Conservation (phyloP, 2,797 vertebrate genomes). For the Darevskia mixta region DNA sequence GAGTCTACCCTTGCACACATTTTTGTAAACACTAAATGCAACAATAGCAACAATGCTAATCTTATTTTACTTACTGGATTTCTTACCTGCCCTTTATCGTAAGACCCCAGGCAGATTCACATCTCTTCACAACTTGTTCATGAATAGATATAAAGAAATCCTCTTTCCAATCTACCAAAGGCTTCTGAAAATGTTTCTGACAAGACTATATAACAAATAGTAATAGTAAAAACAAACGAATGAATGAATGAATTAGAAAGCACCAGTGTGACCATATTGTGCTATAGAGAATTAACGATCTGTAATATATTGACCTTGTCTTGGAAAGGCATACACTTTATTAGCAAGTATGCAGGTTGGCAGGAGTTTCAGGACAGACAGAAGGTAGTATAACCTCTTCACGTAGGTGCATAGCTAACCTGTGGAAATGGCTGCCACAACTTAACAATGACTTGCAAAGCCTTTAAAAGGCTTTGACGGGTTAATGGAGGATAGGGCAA, state of each 20-base stretch:
- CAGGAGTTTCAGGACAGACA: neutral
- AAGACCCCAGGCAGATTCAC: no score
- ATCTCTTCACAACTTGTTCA: neutral
- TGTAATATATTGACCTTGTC: neutral
- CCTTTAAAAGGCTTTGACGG: neutral
- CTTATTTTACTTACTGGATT: no score
- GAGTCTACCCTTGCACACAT: neutral
- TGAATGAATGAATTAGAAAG: neutral
- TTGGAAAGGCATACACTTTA: neutral
- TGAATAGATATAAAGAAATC: neutral
- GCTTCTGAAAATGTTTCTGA: neutral
- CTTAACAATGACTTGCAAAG: neutral
- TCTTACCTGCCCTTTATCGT: no score
- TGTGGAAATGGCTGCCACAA: neutral
- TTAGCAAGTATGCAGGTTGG: neutral
- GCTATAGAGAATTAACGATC: neutral
- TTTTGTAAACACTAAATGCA: no score
- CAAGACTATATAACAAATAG: neutral
- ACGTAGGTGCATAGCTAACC: neutral
- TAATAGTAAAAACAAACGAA: neutral
- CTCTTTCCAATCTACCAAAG: neutral
- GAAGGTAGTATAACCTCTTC: neutral
- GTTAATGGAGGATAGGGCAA: neutral
- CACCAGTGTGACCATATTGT: neutral
- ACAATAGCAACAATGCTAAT: no score